phyloP scores from a whole-genome alignment of 2,797 vertebrate species.

The Neoniphon sammara region DNA sequence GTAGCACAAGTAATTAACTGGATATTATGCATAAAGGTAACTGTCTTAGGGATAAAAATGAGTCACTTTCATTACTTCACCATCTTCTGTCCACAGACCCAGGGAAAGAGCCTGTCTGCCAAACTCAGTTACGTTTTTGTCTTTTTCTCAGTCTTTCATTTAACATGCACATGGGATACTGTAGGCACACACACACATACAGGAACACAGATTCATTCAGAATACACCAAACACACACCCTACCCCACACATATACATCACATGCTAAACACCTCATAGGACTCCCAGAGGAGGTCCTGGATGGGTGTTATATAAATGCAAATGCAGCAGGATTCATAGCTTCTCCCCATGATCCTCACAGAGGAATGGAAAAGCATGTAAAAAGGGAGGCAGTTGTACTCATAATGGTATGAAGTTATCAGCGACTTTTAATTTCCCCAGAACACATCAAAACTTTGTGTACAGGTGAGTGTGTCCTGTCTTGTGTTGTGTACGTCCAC shows the following conservation, averaged over 20 bases:
- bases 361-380: constrained; percentile 8
- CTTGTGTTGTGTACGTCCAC: constrained; percentile 13
- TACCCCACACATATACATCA: constrained; percentile 43
- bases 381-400: background rate
- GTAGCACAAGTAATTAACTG: too few species aligned
- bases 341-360: constrained; percentile 25
- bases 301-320: constrained; percentile 67
- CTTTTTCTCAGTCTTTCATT: constrained; percentile 51
- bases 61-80: constrained; percentile 8
- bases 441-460: background rate
- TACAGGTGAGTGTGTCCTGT: background rate
- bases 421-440: constrained; percentile 16
- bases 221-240: constrained; percentile 12
- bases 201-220: constrained; percentile 39
- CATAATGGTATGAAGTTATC: background rate
- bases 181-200: constrained; percentile 33
- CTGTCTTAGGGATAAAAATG: too few species aligned
- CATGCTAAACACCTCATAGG: constrained; percentile 49
- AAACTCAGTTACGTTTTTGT: constrained; percentile 32
- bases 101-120: constrained; percentile 8
- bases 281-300: constrained; percentile 28
- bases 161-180: constrained; percentile 8
- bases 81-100: constrained; percentile 11
- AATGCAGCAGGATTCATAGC: constrained; percentile 54
- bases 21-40: too few species aligned